These are phyloP conservation scores for Madoqua kirkii DNA, from an alignment of 2,113 vertebrate genomes.

Conservation along the genomic window DNA sequence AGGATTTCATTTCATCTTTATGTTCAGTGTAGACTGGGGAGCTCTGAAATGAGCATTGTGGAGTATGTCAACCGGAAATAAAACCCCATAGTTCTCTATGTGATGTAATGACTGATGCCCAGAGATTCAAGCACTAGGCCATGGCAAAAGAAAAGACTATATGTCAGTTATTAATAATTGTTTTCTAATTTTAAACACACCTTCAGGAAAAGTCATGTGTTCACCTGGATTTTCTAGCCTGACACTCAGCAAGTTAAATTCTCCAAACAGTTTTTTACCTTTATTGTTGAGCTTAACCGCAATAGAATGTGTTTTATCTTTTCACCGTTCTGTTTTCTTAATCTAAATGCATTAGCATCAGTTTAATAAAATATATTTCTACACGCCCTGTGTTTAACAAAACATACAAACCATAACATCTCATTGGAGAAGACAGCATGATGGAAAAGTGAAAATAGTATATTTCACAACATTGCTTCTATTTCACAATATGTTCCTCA, in stretches of 20 bases:
- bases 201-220: not conserved
- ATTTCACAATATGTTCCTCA: not conserved
- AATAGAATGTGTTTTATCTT: not conserved
- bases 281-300: not conserved
- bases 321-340: not conserved
- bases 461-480: not conserved
- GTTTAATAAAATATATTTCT: not conserved
- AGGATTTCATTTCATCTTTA: not conserved
- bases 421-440: not conserved
- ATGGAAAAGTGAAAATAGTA: not conserved
- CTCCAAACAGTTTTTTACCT: not conserved
- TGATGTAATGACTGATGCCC: not conserved
- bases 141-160: not conserved
- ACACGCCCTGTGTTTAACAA: not conserved
- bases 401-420: not conserved
- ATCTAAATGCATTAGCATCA: not conserved
- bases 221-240: not conserved
- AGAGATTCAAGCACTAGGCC: not conserved
- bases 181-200: not conserved
- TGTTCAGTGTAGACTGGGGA: not conserved
- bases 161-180: not conserved
- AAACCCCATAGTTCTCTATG: accelerated
- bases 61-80: not conserved
- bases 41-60: not conserved
- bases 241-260: not conserved